These are phyloP conservation scores for Ateles fusciceps DNA, from an alignment of 2,797 vertebrate genomes.

Conservation along the genomic window DNA sequence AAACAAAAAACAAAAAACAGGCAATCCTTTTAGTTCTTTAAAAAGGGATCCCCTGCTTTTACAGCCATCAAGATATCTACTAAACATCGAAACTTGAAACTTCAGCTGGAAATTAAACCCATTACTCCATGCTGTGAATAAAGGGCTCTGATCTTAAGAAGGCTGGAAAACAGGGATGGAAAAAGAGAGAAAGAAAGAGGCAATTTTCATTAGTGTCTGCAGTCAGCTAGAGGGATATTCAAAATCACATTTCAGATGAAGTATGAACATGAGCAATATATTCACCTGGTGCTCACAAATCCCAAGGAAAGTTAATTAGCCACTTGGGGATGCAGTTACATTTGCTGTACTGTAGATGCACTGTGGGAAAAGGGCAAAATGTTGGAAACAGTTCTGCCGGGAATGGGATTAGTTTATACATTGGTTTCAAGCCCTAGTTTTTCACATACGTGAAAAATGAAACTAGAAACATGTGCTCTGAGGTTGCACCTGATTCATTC, in stretches of 20 bases:
- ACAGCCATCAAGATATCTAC: background rate
- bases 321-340: conserved; percentile 57
- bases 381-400: conserved; percentile 42
- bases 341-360: conserved; percentile 57
- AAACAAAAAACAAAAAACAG: background rate
- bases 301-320: conserved; percentile 66
- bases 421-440: conserved; percentile 55
- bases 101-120: conserved; percentile 11
- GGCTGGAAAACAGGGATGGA: background rate
- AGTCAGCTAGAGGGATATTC: conserved; percentile 53
- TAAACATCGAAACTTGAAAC: conserved; percentile 4
- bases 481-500: background rate
- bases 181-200: background rate
- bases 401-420: conserved; percentile 52
- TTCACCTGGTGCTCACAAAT: conserved; percentile 54
- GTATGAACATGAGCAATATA: conserved; percentile 13
- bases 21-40: background rate
- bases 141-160: conserved; percentile 23
- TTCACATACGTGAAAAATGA: conserved; percentile 54
- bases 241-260: conserved; percentile 65
- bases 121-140: background rate
- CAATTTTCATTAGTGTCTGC: conserved; percentile 51
- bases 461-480: conserved; percentile 53
- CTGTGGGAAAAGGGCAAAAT: conserved; percentile 49
- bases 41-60: background rate